These are phyloP conservation scores for Macrosoma leucophasiata DNA, from an alignment of 2,888 invertebrate species.

Conservation along the genomic window DNA sequence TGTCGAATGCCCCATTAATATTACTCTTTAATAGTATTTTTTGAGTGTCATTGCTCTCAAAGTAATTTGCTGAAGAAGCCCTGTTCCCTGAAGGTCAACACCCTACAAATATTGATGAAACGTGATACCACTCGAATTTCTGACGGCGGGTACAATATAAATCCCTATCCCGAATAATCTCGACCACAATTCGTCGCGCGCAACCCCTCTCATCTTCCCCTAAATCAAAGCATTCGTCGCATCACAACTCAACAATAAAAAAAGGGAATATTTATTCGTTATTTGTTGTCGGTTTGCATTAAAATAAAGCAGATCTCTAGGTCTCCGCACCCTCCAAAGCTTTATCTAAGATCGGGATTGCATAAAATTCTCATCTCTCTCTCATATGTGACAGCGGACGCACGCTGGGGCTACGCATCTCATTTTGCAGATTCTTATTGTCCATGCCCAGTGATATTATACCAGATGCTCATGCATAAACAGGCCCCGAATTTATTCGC, in stretches of 20 bases:
- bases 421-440: constrained; percentile 43
- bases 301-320: constrained; percentile 71
- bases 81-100: constrained; percentile 31
- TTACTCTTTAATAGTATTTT: no score
- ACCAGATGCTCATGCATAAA: no score
- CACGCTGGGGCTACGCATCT: constrained; percentile 55
- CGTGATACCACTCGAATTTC: constrained; percentile 50
- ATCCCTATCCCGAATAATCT: constrained; percentile 60
- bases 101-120: constrained; percentile 55
- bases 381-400: constrained; percentile 53
- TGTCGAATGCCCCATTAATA: no score
- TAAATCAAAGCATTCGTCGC: constrained; percentile 65
- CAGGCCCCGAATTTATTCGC: no score
- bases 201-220: constrained; percentile 56
- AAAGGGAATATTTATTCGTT: constrained; percentile 70
- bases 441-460: constrained; percentile 17
- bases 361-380: constrained; percentile 68
- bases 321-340: constrained; percentile 58
- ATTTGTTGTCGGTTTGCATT: constrained; percentile 74
- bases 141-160: constrained; percentile 58
- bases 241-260: constrained; percentile 66
- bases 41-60: constrained; percentile 5
- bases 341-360: constrained; percentile 71
- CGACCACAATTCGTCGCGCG: constrained; percentile 63
- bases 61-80: constrained; percentile 11